These are phyloP conservation scores for Hoplodrina ambigua DNA, from an alignment of 2,888 invertebrate genomes.

Conservation along the genomic window DNA sequence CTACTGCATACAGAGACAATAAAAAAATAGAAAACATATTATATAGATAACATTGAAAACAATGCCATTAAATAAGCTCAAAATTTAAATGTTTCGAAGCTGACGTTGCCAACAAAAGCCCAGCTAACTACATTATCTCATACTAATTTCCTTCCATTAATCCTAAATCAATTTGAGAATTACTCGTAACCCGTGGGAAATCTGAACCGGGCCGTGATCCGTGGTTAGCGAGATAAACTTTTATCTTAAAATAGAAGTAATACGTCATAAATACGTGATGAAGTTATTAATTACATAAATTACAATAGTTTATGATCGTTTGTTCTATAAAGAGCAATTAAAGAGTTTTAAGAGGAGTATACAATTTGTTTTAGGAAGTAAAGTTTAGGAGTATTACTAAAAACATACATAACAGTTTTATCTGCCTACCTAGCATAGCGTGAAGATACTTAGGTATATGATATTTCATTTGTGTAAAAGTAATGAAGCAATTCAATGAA, in stretches of 20 bases:
- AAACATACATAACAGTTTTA: background rate
- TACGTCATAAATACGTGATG: constrained; percentile 41
- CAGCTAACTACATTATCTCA: background rate
- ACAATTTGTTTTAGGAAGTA: too few species aligned
- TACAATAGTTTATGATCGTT: constrained; percentile 38
- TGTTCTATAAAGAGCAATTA: constrained; percentile 39
- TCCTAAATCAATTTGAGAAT: constrained; percentile 45
- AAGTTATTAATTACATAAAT: constrained; percentile 28
- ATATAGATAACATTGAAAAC: background rate
- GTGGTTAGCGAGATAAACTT: constrained; percentile 31
- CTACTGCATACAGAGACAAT: too few species aligned
- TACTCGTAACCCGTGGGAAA: constrained; percentile 32
- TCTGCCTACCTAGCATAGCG: background rate
- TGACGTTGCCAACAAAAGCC: background rate
- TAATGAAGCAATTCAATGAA: constrained; percentile 27
- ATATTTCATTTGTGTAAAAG: constrained; percentile 24
- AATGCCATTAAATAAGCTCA: background rate
- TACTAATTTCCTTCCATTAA: constrained; percentile 28
- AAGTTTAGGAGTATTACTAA: background rate
- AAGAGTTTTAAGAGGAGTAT: constrained; percentile 5
- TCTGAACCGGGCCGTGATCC: constrained; percentile 21
- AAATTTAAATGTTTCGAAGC: background rate
- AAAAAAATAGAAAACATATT: too few species aligned
- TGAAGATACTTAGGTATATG: constrained; percentile 1
- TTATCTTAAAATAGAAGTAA: constrained; percentile 48